Conservation (phyloP, 2,888 invertebrate genomes). For the Furcula furcula region DNA sequence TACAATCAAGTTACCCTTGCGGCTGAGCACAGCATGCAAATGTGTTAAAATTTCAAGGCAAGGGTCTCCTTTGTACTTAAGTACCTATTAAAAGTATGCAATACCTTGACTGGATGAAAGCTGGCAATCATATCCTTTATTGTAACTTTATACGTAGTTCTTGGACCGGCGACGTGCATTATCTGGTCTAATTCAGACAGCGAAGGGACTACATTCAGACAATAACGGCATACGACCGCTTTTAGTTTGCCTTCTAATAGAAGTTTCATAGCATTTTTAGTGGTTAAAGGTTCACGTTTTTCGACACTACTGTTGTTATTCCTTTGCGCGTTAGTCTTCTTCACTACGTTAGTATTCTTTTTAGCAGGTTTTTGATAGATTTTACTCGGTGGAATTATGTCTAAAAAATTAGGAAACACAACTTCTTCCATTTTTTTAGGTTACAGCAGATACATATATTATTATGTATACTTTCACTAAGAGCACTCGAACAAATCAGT, state of each 20-base stretch:
- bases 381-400: slow-evolving; percentile 17
- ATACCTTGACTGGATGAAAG: slow-evolving; percentile 69
- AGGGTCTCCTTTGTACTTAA: too few relatives aligned
- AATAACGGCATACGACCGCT: slow-evolving; percentile 62
- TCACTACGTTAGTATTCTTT: too few relatives aligned
- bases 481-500: too few relatives aligned
- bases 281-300: slow-evolving; percentile 38
- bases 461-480: too few relatives aligned
- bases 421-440: slow-evolving; percentile 37
- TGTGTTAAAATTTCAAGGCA: too few relatives aligned
- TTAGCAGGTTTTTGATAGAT: slow-evolving; percentile 19
- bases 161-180: slow-evolving; percentile 52
- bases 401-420: slow-evolving; percentile 17
- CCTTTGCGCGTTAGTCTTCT: too few relatives aligned
- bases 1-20: too few relatives aligned
- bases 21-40: too few relatives aligned
- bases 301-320: not conserved
- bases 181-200: slow-evolving; percentile 60
- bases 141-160: slow-evolving; percentile 54
- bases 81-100: slow-evolving; percentile 7
- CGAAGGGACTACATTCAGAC: slow-evolving; percentile 44
- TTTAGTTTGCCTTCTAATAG: slow-evolving; percentile 56
- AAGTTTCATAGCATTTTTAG: slow-evolving; percentile 58
- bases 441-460: too few relatives aligned
- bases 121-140: slow-evolving; percentile 63